Evolutionary conservation across 2,888 invertebrate species (phyloP).

Genomic region (Epinotia demarniana): DNA sequence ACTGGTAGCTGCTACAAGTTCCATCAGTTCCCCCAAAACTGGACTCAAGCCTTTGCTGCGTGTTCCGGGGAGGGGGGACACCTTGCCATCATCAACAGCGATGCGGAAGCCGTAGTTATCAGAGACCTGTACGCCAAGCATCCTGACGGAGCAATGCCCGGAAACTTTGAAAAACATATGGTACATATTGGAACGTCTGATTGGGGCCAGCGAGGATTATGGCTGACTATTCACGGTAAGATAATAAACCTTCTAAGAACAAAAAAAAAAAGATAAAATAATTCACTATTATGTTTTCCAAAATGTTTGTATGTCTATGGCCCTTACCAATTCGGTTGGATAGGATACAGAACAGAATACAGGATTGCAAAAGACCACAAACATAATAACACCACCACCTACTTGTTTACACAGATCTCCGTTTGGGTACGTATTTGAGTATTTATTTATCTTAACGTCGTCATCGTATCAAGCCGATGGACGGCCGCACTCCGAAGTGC

Average conservation of each 20-base stretch:
- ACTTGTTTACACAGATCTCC: too few relatives aligned
- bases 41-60: slow-evolving; percentile 60
- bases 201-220: slow-evolving; percentile 57
- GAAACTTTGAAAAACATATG: slow-evolving; percentile 50
- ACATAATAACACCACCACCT: too few relatives aligned
- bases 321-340: too few relatives aligned
- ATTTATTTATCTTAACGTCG: too few relatives aligned
- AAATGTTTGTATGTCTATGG: too few relatives aligned
- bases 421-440: too few relatives aligned
- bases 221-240: slow-evolving; percentile 59
- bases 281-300: too few relatives aligned
- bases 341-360: too few relatives aligned
- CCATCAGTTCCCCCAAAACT: slow-evolving; percentile 53
- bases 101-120: slow-evolving; percentile 53
- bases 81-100: slow-evolving; percentile 63
- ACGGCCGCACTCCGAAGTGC: too few relatives aligned
- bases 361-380: too few relatives aligned
- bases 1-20: slow-evolving; percentile 39
- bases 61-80: slow-evolving; percentile 65
- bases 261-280: too few relatives aligned
- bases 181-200: slow-evolving; percentile 57
- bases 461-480: too few relatives aligned
- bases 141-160: slow-evolving; percentile 48
- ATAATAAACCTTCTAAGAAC: not conserved
- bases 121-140: slow-evolving; percentile 54